Base-by-base conservation (phyloP, 2,113 vertebrate species). In the Leiothrix lutea region DNA sequence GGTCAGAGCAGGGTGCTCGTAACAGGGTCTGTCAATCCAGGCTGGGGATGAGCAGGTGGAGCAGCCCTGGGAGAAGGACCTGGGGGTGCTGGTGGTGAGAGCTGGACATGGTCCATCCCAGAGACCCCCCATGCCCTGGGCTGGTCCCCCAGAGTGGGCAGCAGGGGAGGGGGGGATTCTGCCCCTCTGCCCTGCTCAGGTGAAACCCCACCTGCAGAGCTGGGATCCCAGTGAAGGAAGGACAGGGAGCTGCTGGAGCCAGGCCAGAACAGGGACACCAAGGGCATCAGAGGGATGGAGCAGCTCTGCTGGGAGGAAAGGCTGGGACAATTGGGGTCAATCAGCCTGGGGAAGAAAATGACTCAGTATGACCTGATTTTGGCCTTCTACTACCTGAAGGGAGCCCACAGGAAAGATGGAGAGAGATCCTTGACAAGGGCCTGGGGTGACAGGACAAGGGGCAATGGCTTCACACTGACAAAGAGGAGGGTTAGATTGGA, bases 401-500 rank as follows among this genome's bases (percentile, higher is more conserved):
- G 15, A 48, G 8, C 12, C 15, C 4, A 3, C 48, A 47, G 3
- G 9, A 23, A n/a, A 40, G 9, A 48, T 18, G 14, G 25, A 42
- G 50, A 48, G 57, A 26, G 7, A 64, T 25, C 14, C 12, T 71
- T 64, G 25, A 5, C 48, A 48, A 23, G 11, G 31, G 10, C 8
- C 42, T 57, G 35, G 26, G n/a, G 7, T 24, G 38, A 45, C 38
- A n/a, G 45, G 31, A 33, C 12, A 45, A 67, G 36, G 29, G 7
- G 5, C 1, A 64, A 56, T 42, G 65, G 35, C 25, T 64, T 80
- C 48, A 26, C 0, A 48, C 16, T 56, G 21, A 31, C 21, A 31
- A 8, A 70, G 5, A 25, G 4, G 0, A 56, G 1, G 4, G 4
- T 80, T 64, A 35, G 9, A 6, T 23, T 31, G 26, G 31, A 12